Evolutionary conservation across 2,888 invertebrate genomes (phyloP), one percentile per base, ranked within the genome.

Genomic region (Asteroscopus sphinx): DNA sequence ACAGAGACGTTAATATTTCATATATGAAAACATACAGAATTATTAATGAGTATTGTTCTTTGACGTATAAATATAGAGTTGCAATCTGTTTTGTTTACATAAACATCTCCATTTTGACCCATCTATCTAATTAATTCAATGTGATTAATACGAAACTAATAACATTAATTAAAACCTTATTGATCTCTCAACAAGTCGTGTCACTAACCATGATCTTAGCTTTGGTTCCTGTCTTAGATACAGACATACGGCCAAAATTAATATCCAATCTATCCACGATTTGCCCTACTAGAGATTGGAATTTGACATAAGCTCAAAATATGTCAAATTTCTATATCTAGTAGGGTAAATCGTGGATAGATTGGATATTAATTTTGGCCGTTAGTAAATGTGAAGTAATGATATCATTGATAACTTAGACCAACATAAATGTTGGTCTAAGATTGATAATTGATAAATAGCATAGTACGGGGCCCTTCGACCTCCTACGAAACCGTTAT

Each of bases 111-210:
- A 21, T 46, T 44, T 39, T 56, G 52, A 57, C 48, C 41, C 32
- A 49, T 51, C 53, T 44, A 49, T 71, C 32, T 59, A 37, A 66
- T 71, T 21, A 66, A 68, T 67, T 53, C 9, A 17, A 32, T 21
- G 16, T 49, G 60, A 71, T 72, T 71, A 41, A 66, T 66, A 47
- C 16, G 25, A 44, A 65, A 44, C 42, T 54, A 66, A 66, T 67
- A 58, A 47, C 42, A 47, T 71, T 57, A 58, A 67, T 71, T 53
- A 71, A 53, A 71, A 58, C 45, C 15, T 66, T 66, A 51, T 54
- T 64, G 65, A 48, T 55, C 17, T 64, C 15, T 55, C 28, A 64
- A 26, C 37, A 41, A 44, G 25, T 41, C 4, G 70, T 64, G 71
- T 55, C 56, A 65, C 30, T 53, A 46, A 42, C 57, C 71, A 49